phyloP scores from a whole-genome alignment of 2,888 invertebrate genomes.

The Pollenia griseotomentosa region DNA sequence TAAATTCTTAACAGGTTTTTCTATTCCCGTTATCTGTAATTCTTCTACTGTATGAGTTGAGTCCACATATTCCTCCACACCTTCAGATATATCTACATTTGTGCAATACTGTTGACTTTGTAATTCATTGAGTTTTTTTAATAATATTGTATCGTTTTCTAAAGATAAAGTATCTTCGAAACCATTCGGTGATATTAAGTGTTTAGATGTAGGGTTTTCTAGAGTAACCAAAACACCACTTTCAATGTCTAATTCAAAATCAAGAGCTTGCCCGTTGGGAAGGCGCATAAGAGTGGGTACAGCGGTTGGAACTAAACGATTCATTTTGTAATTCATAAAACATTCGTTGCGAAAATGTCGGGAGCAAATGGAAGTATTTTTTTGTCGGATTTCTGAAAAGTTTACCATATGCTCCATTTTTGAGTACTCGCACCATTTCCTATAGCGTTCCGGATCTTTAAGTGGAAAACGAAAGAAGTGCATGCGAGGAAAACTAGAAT shows the following conservation, averaged over 20 bases:
- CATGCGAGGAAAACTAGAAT: slow-evolving; percentile 81
- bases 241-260: slow-evolving; percentile 77
- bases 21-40: neutral
- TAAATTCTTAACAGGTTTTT: neutral
- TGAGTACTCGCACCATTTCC: slow-evolving; percentile 78
- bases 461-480: slow-evolving; percentile 86
- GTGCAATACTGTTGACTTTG: slow-evolving; percentile 19
- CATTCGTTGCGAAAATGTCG: slow-evolving; percentile 85
- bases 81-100: slow-evolving; percentile 10
- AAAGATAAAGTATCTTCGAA: slow-evolving; percentile 77
- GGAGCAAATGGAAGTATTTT: slow-evolving; percentile 85
- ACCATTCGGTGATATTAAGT: slow-evolving; percentile 79
- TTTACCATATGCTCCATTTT: slow-evolving; percentile 76
- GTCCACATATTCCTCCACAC: neutral
- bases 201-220: slow-evolving; percentile 72
- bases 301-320: slow-evolving; percentile 84
- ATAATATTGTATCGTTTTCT: slow-evolving; percentile 56
- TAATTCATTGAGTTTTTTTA: slow-evolving; percentile 30
- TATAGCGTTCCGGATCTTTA: slow-evolving; percentile 76
- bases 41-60: neutral
- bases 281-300: slow-evolving; percentile 84
- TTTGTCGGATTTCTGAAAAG: slow-evolving; percentile 82
- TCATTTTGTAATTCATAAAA: slow-evolving; percentile 85
- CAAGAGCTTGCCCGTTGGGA: slow-evolving; percentile 78
- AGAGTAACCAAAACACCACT: slow-evolving; percentile 75